Evolutionary conservation across 2,888 invertebrate species (phyloP), one percentile per base, ranked within the genome.

Genomic region (Cerastoderma edule): DNA sequence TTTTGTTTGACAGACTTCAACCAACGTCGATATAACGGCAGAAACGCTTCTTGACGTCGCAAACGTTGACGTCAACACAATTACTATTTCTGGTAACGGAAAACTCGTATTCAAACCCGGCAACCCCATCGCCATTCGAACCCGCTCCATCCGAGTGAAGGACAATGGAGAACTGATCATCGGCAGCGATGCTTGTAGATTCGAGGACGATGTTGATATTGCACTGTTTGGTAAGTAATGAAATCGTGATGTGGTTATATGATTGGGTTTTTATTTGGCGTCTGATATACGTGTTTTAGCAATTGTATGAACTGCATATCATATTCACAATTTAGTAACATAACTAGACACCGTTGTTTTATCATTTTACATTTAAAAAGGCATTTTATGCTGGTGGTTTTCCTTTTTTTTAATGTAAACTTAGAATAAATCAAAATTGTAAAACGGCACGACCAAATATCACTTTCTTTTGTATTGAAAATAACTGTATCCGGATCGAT

Each of bases 81-180:
- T 75, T 6, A 67, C 66, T 10, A 44, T 75, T n/a, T 44, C 27
- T 32, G 75, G 64, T 24, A 27, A 8, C 10, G 75, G 71, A n/a
- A 33, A 63, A 24, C 64, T 75, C 10, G 71, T 71, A 16, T 75
- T 75, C 64, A 60, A 60, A n/a, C 69, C 32, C 54, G 67, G 67
- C 32, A 32, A 50, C 22, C 54, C 67, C 19, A 75, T 71, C 27
- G 54, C 53, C 19, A 46, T 75, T 5, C 63, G 39, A 54, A 67
- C 75, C 1, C 60, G 67, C 13, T 71, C 67, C 0, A 75, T 75
- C 6, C 48, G 44, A 8, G 75, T 75, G 5, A 63, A 60, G 46
- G 67, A 71, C 27, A 53, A 71, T 24, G 75, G 67, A 5, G 35
- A 50, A 6, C 44, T 75, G n/a, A 35, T 78, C 0, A 78, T 78